phyloP scores from a whole-genome alignment of 2,888 invertebrate genomes.

The Entomobrya multifasciata region DNA sequence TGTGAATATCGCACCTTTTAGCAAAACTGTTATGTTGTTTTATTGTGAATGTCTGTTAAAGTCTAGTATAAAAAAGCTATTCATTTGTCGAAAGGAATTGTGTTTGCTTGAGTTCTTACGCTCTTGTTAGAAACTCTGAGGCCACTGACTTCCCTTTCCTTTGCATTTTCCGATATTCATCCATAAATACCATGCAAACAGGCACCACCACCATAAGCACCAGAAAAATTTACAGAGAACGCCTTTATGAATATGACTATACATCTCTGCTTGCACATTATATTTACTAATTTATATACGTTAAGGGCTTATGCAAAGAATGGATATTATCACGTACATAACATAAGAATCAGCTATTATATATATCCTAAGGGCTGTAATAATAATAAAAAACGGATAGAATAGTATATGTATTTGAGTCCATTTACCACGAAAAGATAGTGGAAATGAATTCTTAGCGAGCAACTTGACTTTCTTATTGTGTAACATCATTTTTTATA shows the following conservation, averaged over 20 bases:
- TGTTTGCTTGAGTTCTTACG: not conserved
- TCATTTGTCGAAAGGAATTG: no score
- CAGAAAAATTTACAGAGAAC: not conserved
- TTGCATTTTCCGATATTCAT: conserved; percentile 16
- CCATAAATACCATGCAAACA: not conserved
- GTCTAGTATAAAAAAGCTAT: not conserved
- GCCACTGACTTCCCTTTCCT: conserved; percentile 69
- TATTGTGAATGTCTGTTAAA: not conserved
- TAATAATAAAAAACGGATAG: conserved; percentile 59
- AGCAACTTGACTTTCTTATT: conserved; percentile 52
- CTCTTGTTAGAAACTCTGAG: conserved; percentile 8
- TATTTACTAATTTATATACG: not conserved
- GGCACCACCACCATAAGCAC: not conserved
- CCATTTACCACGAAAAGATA: conserved; percentile 56
- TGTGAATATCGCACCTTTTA: conserved; percentile 45
- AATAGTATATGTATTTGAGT: conserved; percentile 34
- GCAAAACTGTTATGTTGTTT: not conserved
- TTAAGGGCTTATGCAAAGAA: conserved; percentile 20
- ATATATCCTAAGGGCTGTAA: conserved; percentile 59
- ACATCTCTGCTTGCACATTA: not conserved
- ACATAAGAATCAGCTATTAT: conserved; percentile 55
- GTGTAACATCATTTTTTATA: not conserved
- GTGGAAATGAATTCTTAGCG: conserved; percentile 57
- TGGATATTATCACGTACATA: conserved; percentile 57
- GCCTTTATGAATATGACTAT: conserved; percentile 21